Evolutionary conservation across 2,113 vertebrate species (phyloP).

Genomic region (Brachirus orientalis): DNA sequence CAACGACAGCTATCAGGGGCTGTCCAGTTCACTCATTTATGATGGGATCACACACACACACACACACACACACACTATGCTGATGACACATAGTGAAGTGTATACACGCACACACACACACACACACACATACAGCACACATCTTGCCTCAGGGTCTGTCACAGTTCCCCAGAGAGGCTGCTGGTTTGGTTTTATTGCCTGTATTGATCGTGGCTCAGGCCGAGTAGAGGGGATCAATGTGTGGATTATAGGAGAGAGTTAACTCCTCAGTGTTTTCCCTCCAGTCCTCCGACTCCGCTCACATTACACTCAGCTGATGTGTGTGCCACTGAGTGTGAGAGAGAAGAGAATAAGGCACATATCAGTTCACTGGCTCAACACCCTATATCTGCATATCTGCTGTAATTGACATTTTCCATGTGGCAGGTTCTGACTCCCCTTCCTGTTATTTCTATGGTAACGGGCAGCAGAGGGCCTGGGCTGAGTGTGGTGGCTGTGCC

Average conservation of each 20-base stretch:
- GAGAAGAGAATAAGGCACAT: background rate
- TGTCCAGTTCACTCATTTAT: slow-evolving; percentile 62
- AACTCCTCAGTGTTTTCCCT: slow-evolving; percentile 30
- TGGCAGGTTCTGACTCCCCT: slow-evolving; percentile 79
- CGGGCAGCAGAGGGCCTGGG: slow-evolving; percentile 39
- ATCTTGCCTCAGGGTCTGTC: slow-evolving; percentile 46
- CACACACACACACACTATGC: background rate
- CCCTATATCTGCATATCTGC: slow-evolving; percentile 61
- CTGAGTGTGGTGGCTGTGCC: slow-evolving; percentile 38
- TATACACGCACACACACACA: background rate
- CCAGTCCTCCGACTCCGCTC: slow-evolving; percentile 21
- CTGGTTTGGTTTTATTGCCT: slow-evolving; percentile 70
- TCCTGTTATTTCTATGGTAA: slow-evolving; percentile 84
- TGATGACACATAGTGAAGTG: slow-evolving; percentile 17
- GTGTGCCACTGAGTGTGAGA: no score
- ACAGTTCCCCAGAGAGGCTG: slow-evolving; percentile 56
- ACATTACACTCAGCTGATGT: slow-evolving; percentile 4
- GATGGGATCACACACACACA: slow-evolving; percentile 22
- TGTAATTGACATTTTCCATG: slow-evolving; percentile 87
- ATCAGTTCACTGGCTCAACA: background rate
- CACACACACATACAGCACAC: slow-evolving; percentile 7
- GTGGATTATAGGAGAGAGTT: slow-evolving; percentile 54
- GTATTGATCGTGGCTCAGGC: slow-evolving; percentile 63
- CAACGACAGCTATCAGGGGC: slow-evolving; percentile 29
- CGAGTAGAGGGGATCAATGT: slow-evolving; percentile 62